Conservation (phyloP, 2,797 vertebrate genomes). For the Forpus xanthops region DNA sequence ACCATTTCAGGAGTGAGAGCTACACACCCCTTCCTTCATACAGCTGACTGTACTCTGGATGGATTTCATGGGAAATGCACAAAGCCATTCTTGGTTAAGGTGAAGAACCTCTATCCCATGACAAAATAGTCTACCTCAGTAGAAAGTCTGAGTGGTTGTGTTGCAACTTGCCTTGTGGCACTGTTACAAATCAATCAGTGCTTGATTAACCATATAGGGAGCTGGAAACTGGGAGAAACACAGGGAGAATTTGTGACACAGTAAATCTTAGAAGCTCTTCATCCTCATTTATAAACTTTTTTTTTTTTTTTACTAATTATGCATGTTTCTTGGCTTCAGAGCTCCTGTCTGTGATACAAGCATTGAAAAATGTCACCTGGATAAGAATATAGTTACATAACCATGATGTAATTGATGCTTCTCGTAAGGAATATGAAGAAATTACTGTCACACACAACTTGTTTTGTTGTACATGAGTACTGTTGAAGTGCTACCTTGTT, state of each 20-base stretch:
- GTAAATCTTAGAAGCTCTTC: constrained; percentile 9
- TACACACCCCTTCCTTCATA: neutral
- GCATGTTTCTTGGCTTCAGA: neutral
- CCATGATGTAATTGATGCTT: constrained; percentile 19
- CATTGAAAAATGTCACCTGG: constrained; percentile 46
- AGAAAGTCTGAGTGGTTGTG: neutral
- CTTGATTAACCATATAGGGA: neutral
- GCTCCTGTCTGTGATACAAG: neutral
- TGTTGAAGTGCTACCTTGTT: neutral
- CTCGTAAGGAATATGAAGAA: constrained; percentile 39
- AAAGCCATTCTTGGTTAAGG: neutral
- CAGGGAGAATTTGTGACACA: neutral
- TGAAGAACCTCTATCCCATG: neutral
- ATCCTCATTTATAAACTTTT: constrained; percentile 1
- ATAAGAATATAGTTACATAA: constrained; percentile 53
- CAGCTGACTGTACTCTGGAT: neutral
- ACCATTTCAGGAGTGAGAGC: neutral
- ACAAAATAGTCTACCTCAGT: neutral
- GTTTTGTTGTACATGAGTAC: neutral
- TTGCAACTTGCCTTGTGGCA: neutral
- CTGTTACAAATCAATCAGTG: neutral
- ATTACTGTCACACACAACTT: constrained; percentile 29
- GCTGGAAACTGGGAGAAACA: neutral
- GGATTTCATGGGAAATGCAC: neutral
- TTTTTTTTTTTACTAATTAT: neutral